Percentiles rank a stretch among this genome's conserved stretches.
Evolutionary conservation across 2,888 invertebrate genomes (phyloP).

Genomic region (Sympetrum striolatum): DNA sequence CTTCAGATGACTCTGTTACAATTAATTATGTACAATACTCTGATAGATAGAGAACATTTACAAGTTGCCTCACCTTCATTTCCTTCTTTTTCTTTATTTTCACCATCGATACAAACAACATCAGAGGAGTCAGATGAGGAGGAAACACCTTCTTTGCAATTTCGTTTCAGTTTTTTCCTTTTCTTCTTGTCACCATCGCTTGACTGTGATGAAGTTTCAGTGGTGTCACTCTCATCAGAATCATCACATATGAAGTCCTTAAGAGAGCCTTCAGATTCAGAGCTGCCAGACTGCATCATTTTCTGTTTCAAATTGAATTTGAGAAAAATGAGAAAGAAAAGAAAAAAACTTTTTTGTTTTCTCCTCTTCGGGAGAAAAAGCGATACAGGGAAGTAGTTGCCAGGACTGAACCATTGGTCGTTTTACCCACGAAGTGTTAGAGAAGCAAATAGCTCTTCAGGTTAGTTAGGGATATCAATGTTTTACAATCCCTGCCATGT

Average conservation of each 20-base stretch:
- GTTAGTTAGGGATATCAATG: no score
- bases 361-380: no score
- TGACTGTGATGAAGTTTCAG: slow-evolving; percentile 56
- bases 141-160: not conserved
- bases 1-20: no score
- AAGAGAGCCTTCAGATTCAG: slow-evolving; percentile 76
- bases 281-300: not conserved
- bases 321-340: not conserved
- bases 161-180: not conserved
- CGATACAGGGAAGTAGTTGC: no score
- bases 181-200: slow-evolving; percentile 18
- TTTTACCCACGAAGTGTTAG: no score
- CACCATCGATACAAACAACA: slow-evolving; percentile 46
- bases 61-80: no score
- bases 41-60: no score
- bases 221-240: slow-evolving; percentile 62
- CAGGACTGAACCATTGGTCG: no score
- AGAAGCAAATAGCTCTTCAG: no score
- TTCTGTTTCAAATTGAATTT: not conserved
- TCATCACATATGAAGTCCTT: slow-evolving; percentile 74
- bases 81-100: not conserved
- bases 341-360: no score
- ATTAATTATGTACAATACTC: no score
- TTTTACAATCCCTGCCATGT: no score
- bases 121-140: slow-evolving; percentile 45